These are phyloP conservation scores for Nesospiza acunhae DNA, from an alignment of 2,113 vertebrate genomes.

Conservation along the genomic window DNA sequence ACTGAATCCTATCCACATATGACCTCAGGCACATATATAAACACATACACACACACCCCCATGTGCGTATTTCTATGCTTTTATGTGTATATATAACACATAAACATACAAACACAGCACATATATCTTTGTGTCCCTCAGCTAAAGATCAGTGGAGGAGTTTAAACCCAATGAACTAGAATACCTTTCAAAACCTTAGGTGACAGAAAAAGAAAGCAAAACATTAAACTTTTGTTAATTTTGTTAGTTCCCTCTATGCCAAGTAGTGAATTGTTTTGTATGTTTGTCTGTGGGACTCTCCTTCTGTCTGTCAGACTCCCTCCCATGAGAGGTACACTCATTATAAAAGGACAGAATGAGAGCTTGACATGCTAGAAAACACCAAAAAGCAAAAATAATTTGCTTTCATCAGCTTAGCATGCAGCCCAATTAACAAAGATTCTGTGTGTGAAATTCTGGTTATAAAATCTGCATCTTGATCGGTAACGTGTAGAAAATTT, in stretches of 20 bases:
- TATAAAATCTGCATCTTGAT: constrained; percentile 16
- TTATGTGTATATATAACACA: neutral
- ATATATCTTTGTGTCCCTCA: neutral
- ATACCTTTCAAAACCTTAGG: neutral
- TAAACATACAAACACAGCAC: neutral
- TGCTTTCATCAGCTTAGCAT: neutral
- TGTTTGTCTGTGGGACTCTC: neutral
- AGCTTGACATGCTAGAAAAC: neutral
- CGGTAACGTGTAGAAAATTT: neutral
- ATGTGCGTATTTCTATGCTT: neutral
- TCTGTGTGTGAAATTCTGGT: neutral
- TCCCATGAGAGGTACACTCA: neutral
- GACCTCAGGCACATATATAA: neutral
- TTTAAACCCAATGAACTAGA: neutral
- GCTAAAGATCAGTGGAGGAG: neutral
- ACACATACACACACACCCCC: neutral
- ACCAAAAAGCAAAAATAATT: neutral
- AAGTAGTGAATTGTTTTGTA: neutral
- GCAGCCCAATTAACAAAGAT: neutral
- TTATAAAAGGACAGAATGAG: neutral
- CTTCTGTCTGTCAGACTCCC: neutral
- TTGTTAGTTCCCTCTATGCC: neutral
- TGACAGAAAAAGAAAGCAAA: neutral
- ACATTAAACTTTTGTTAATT: neutral
- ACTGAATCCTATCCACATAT: neutral